A percentile compares a stretch with the other conserved stretches of the same genome.
Evolutionary conservation across 2,113 vertebrate genomes (phyloP).

Genomic region (Pachycephala philippinensis): DNA sequence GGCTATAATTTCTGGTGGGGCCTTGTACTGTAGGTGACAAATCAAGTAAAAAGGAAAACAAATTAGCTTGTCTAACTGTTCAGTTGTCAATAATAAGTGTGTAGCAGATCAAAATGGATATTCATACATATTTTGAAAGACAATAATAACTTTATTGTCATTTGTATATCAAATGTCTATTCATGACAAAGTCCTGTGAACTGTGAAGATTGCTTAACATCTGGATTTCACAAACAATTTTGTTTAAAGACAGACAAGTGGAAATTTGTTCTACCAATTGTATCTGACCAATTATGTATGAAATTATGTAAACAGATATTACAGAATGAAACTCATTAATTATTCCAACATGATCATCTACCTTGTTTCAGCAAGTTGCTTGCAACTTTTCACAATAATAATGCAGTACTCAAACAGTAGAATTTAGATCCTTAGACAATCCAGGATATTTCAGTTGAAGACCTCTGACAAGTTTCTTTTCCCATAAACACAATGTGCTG

Average conservation of each 20-base stretch:
- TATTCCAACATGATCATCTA: background rate
- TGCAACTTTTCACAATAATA: background rate
- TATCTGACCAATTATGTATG: background rate
- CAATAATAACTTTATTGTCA: background rate
- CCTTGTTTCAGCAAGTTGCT: background rate
- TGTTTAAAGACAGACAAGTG: background rate
- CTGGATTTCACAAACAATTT: background rate
- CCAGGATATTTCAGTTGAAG: background rate
- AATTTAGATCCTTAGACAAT: background rate
- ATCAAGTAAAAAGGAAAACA: constrained; percentile 45
- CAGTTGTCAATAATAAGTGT: background rate
- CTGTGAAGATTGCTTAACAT: background rate
- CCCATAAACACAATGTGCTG: background rate
- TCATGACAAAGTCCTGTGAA: background rate
- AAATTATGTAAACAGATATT: background rate
- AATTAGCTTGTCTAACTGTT: constrained; percentile 34
- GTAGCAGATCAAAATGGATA: constrained; percentile 38
- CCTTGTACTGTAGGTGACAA: background rate
- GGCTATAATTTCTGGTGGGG: constrained; percentile 14
- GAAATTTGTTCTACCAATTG: background rate
- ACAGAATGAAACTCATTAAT: background rate
- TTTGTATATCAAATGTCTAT: background rate
- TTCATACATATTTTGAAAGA: background rate
- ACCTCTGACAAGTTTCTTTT: background rate
- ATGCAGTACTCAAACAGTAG: background rate